phyloP scores from a whole-genome alignment of 2,113 vertebrate species.

The Motacilla alba region DNA sequence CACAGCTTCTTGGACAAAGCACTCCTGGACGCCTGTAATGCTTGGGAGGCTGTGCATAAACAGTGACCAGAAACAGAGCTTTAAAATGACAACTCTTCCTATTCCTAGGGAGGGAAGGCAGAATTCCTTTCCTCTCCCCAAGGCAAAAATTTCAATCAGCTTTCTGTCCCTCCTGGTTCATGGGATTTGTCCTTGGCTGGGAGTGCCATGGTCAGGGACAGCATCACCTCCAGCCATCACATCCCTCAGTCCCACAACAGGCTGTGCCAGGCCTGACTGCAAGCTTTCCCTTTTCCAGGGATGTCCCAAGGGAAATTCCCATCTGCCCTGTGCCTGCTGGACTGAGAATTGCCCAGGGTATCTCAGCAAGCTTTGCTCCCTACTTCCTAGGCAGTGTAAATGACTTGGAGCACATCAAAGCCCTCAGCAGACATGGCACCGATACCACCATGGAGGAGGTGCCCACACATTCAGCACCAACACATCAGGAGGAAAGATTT shows the following conservation, averaged over 20 bases:
- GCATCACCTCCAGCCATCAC: not conserved
- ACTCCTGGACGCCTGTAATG: not conserved
- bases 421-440: accelerated
- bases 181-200: not conserved
- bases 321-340: not conserved
- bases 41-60: not conserved
- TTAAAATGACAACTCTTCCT: not conserved
- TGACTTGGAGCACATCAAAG: not conserved
- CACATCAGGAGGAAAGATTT: accelerated
- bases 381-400: not conserved
- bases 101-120: not conserved
- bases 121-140: not conserved
- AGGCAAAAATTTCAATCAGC: not conserved
- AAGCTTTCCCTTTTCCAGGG: not conserved
- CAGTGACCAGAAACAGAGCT: not conserved
- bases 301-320: not conserved
- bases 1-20: not conserved
- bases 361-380: not conserved
- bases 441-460: not conserved
- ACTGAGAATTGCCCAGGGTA: not conserved
- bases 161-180: not conserved
- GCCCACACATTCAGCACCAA: accelerated
- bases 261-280: not conserved
- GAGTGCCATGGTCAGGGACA: not conserved
- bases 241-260: too few species aligned